These are phyloP conservation scores for Aythya baeri DNA, from an alignment of 2,113 vertebrate species.

Conservation along the genomic window DNA sequence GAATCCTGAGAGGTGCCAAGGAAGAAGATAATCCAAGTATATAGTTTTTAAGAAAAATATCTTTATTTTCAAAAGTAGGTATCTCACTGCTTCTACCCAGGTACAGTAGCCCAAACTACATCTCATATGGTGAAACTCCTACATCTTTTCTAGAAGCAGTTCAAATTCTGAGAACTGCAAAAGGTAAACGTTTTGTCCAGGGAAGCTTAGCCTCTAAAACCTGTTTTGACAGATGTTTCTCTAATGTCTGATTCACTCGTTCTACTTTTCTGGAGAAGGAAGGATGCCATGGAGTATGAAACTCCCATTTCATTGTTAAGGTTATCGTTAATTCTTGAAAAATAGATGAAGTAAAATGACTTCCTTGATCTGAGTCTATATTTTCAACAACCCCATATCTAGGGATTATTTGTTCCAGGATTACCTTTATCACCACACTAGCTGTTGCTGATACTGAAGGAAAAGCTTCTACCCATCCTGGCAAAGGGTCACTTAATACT, in stretches of 20 bases:
- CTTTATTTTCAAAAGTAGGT: too few species aligned
- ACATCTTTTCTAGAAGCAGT: not conserved
- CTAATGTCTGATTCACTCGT: not conserved
- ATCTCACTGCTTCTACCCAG: too few species aligned
- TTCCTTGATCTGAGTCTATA: not conserved
- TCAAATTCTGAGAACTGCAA: not conserved
- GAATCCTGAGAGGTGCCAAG: too few species aligned
- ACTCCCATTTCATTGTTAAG: not conserved
- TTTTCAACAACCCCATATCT: not conserved
- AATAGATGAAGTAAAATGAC: not conserved
- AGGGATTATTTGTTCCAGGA: not conserved
- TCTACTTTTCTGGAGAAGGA: not conserved
- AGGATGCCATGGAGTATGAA: not conserved
- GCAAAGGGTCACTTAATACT: not conserved
- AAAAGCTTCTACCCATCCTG: not conserved
- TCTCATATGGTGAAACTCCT: not conserved
- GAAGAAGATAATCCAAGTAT: too few species aligned
- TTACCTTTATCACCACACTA: not conserved
- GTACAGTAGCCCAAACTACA: not conserved
- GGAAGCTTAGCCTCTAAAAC: not conserved
- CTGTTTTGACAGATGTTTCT: not conserved
- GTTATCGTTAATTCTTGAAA: not conserved
- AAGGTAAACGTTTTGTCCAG: not conserved
- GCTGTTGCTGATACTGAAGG: not conserved
- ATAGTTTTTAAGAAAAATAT: too few species aligned